Conservation (phyloP, 1,140 invertebrate species). For the Drosophila punjabiensis region DNA sequence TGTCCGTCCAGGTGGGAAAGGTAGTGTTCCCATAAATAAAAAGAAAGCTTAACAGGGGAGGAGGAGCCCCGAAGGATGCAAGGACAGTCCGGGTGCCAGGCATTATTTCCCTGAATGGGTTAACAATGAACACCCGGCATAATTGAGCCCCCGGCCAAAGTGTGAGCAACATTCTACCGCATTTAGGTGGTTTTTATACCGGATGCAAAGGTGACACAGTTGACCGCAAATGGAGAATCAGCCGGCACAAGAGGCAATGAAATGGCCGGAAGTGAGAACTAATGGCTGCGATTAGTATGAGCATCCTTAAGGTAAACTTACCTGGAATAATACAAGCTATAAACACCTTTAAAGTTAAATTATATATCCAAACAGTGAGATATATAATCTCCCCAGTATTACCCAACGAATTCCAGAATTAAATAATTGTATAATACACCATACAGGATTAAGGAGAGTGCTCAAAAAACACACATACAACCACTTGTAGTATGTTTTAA, state of each 20-base stretch:
- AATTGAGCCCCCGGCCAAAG: constrained; percentile 41
- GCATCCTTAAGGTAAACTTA: not conserved
- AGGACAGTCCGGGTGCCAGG: constrained; percentile 1
- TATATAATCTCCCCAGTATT: not conserved
- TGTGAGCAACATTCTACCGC: constrained; percentile 20
- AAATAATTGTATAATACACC: not conserved
- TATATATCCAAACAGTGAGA: not conserved
- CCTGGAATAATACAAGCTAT: not conserved
- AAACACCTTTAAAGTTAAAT: not conserved
- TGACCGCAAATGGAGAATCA: constrained; percentile 33
- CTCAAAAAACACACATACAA: not conserved
- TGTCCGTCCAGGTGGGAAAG: not conserved
- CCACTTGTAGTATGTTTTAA: constrained; percentile 2
- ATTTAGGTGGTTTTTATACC: constrained; percentile 13
- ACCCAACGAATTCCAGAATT: constrained; percentile 2
- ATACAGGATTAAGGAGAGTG: not conserved
- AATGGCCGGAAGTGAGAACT: not conserved
- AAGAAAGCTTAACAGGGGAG: constrained; percentile 12
- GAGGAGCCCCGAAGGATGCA: constrained; percentile 16
- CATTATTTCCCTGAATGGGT: constrained; percentile 30
- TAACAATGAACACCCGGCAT: constrained; percentile 54
- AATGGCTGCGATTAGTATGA: not conserved
- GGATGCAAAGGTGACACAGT: constrained; percentile 12
- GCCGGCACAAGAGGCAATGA: not conserved
- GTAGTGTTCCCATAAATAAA: constrained; percentile 58